Percentiles rank a stretch among this genome's conserved stretches.
Evolutionary conservation across 2,113 vertebrate species (phyloP).

Genomic region (Chaetura pelagica): DNA sequence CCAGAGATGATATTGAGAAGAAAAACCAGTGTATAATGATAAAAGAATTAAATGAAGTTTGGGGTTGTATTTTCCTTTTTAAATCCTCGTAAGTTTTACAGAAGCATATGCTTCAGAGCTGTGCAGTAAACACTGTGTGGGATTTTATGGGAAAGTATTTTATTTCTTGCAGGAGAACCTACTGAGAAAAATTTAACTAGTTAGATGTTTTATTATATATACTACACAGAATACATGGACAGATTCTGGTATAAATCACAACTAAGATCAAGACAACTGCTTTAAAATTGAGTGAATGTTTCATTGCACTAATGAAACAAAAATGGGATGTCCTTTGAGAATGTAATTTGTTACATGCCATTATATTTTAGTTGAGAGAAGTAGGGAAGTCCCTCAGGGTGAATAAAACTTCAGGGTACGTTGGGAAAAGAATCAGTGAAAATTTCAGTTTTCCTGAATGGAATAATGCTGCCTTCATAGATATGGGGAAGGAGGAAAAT

Average conservation of each 20-base stretch:
- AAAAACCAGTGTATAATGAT: not conserved
- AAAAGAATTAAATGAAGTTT: constrained; percentile 2
- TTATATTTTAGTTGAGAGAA: constrained; percentile 67
- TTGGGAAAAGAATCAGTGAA: constrained; percentile 45
- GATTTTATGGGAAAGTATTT: constrained; percentile 53
- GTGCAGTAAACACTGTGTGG: not conserved
- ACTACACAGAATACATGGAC: constrained; percentile 40
- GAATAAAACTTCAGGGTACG: constrained; percentile 70
- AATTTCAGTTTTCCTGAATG: constrained; percentile 7
- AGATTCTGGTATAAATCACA: constrained; percentile 70
- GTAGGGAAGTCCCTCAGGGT: constrained; percentile 40
- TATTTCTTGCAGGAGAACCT: constrained; percentile 30
- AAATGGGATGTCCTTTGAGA: constrained; percentile 70
- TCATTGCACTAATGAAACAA: constrained; percentile 79
- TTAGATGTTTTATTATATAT: constrained; percentile 59
- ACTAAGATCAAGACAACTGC: constrained; percentile 66
- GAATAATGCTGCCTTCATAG: not conserved
- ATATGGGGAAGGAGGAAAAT: not conserved
- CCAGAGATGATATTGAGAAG: not conserved
- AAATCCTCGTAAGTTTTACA: not conserved
- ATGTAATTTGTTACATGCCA: constrained; percentile 71
- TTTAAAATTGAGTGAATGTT: constrained; percentile 79
- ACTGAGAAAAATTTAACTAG: constrained; percentile 63
- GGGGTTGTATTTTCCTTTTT: not conserved
- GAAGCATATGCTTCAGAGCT: not conserved